phyloP scores from a whole-genome alignment of 2,797 vertebrate species.

The Smutsia gigantea region DNA sequence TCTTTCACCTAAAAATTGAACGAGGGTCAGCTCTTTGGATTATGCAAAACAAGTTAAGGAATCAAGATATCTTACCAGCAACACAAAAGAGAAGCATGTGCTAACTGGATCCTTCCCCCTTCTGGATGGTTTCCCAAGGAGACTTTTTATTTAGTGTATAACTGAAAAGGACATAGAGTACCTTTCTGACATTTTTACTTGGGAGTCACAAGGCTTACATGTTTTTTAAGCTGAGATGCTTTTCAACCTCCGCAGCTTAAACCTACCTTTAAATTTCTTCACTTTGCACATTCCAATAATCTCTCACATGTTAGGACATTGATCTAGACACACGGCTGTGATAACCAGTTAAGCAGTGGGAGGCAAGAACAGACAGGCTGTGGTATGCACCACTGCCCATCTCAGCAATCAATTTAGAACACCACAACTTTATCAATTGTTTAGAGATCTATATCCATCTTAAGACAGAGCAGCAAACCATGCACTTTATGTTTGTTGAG shows the following conservation, averaged over 20 bases:
- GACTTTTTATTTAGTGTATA: neutral
- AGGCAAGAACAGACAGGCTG: neutral
- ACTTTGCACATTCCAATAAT: neutral
- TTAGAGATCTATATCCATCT: neutral
- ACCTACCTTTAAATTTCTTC: neutral
- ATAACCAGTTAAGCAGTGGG: constrained; percentile 31
- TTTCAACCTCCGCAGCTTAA: constrained; percentile 27
- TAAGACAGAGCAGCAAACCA: neutral
- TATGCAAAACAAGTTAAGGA: constrained; percentile 12
- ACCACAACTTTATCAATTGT: neutral
- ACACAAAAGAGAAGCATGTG: neutral
- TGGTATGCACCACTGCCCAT: neutral
- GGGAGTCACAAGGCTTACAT: neutral
- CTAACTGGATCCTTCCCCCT: neutral
- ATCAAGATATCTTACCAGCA: neutral
- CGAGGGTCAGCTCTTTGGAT: neutral
- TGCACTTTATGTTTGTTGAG: neutral
- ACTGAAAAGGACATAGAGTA: neutral
- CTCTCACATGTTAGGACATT: neutral
- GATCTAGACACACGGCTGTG: neutral
- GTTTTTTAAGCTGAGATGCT: neutral
- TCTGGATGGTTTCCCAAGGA: neutral
- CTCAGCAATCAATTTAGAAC: constrained; percentile 16
- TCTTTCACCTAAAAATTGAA: neutral
- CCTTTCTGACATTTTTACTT: neutral